A percentile compares a stretch with the other conserved stretches of the same genome.
phyloP scores from a whole-genome alignment of 1,140 invertebrate species.

The Drosophila novamexicana region DNA sequence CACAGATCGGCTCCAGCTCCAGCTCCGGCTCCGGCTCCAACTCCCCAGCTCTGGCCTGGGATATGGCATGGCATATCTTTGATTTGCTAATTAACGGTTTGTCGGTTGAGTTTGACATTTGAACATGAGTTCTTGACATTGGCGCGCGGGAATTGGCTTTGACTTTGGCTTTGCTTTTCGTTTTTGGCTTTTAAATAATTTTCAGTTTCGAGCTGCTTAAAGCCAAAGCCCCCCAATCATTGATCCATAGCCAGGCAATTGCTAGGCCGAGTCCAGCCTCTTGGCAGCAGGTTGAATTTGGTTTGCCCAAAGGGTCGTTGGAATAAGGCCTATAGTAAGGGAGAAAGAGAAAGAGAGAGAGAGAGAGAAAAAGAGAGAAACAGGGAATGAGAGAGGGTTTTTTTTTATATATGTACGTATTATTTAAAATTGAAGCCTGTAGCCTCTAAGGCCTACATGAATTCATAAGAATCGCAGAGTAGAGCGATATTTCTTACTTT shows the following conservation, averaged over 20 bases:
- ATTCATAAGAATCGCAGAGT: background rate
- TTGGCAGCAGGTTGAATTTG: too few relatives aligned
- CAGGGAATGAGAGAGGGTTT: too few relatives aligned
- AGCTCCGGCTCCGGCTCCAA: background rate
- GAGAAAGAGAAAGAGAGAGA: too few relatives aligned
- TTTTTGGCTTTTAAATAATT: background rate
- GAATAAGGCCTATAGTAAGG: too few relatives aligned
- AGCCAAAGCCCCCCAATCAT: slow-evolving; percentile 9
- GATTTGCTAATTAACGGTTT: slow-evolving; percentile 83
- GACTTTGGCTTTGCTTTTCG: slow-evolving; percentile 1
- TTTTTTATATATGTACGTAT: too few relatives aligned
- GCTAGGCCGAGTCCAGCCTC: background rate
- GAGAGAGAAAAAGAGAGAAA: too few relatives aligned
- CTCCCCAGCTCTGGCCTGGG: slow-evolving; percentile 15
- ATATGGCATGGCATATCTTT: slow-evolving; percentile 75
- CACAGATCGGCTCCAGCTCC: background rate
- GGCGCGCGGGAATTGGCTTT: slow-evolving; percentile 41
- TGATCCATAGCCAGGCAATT: background rate
- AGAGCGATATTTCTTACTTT: background rate
- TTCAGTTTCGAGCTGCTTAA: background rate
- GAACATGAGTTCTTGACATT: slow-evolving; percentile 81
- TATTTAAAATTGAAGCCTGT: too few relatives aligned
- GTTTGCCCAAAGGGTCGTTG: too few relatives aligned
- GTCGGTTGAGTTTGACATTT: slow-evolving; percentile 81
- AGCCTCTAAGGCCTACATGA: too few relatives aligned